Percentiles rank a stretch among this genome's conserved stretches.
Conservation (phyloP, 2,113 vertebrate genomes). For the Passer domesticus region DNA sequence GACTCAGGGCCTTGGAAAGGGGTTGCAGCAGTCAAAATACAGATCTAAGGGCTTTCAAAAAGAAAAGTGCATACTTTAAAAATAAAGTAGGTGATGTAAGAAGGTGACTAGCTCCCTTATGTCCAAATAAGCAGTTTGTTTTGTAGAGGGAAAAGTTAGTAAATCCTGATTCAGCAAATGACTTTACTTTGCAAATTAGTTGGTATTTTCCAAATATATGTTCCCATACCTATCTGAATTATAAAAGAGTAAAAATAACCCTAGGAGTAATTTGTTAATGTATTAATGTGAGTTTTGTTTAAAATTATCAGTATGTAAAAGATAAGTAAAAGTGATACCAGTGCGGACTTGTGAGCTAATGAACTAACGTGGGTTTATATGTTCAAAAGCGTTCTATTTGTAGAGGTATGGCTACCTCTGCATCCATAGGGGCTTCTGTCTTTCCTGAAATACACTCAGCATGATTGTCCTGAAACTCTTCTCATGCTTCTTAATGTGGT, state of each 20-base stretch:
- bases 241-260: not conserved
- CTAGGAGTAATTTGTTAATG: not conserved
- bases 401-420: not conserved
- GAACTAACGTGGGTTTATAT: not conserved
- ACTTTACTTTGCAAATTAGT: not conserved
- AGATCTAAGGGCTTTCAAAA: not conserved
- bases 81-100: not conserved
- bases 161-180: not conserved
- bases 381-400: not conserved
- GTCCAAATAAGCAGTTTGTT: not conserved
- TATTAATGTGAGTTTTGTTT: not conserved
- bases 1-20: not conserved
- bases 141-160: not conserved
- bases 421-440: accelerated
- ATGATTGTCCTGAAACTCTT: not conserved
- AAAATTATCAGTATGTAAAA: not conserved
- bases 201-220: not conserved
- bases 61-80: not conserved
- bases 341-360: not conserved
- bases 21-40: not conserved
- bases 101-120: not conserved
- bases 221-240: not conserved
- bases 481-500: not conserved
- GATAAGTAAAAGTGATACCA: not conserved
- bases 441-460: not conserved